phyloP scores from a whole-genome alignment of 2,888 invertebrate species.

The Cosmopolites sordidus region DNA sequence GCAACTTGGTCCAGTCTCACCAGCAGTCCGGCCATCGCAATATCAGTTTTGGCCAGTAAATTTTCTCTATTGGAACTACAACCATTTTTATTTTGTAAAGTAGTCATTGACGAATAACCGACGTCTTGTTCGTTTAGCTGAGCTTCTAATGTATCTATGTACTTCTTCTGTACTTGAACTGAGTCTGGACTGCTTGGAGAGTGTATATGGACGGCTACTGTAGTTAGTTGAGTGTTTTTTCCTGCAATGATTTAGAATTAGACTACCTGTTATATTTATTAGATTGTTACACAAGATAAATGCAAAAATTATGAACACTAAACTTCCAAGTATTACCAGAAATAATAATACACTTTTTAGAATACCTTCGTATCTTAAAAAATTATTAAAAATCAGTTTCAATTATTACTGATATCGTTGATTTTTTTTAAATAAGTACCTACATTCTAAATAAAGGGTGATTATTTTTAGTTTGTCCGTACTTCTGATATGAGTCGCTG shows the following conservation, averaged over 20 bases:
- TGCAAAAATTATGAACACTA: neutral
- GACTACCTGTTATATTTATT: neutral
- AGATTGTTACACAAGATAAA: neutral
- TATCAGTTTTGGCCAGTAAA: conserved; percentile 64
- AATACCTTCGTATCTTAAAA: no score
- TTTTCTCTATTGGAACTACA: conserved; percentile 50
- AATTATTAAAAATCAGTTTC: no score
- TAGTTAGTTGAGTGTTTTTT: conserved; percentile 31
- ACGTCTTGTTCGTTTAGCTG: neutral
- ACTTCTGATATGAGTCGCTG: no score
- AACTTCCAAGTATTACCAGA: no score
- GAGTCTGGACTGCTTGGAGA: conserved; percentile 30
- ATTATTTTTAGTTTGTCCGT: no score
- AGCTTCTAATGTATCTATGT: no score
- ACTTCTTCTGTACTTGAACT: neutral
- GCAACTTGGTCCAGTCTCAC: conserved; percentile 67
- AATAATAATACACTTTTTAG: no score
- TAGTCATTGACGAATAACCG: neutral
- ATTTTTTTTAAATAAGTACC: no score
- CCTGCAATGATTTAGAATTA: conserved; percentile 23
- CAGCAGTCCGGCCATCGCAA: conserved; percentile 64
- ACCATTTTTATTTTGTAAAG: conserved; percentile 33
- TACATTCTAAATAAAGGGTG: no score
- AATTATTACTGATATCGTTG: no score
- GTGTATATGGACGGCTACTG: conserved; percentile 35